These are phyloP conservation scores for Dynastes maya DNA, from an alignment of 2,888 invertebrate genomes.

Conservation along the genomic window DNA sequence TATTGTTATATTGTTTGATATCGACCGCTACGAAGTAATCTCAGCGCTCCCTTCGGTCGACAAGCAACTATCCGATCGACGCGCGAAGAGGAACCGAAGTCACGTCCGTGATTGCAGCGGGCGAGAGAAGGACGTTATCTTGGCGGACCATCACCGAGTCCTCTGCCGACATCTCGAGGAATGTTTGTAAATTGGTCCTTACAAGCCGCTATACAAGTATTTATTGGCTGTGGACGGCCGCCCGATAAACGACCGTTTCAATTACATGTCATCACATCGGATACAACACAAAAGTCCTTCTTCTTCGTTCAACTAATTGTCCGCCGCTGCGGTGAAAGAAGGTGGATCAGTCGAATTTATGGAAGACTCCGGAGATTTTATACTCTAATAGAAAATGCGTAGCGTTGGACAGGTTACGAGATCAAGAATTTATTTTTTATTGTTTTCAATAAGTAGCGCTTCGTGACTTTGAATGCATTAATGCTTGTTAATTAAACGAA, in stretches of 20 bases:
- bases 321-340: constrained; percentile 33
- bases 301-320: constrained; percentile 48
- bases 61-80: neutral
- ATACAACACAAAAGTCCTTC: constrained; percentile 46
- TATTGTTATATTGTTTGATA: constrained; percentile 38
- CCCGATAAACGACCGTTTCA: constrained; percentile 54
- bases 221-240: constrained; percentile 56
- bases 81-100: neutral
- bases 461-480: too few relatives aligned
- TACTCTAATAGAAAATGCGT: constrained; percentile 16
- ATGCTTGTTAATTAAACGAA: neutral
- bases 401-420: neutral
- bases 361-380: constrained; percentile 29
- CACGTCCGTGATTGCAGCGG: constrained; percentile 43
- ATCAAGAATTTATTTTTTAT: constrained; percentile 6
- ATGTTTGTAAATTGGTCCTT: constrained; percentile 69
- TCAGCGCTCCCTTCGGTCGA: neutral
- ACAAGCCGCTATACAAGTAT: constrained; percentile 65
- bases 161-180: constrained; percentile 66
- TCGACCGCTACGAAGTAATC: constrained; percentile 12
- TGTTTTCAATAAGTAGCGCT: neutral
- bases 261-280: constrained; percentile 52
- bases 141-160: constrained; percentile 61
- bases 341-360: constrained; percentile 45
- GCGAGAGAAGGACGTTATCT: constrained; percentile 56